Percentiles rank a stretch among this genome's conserved stretches.
phyloP scores from a whole-genome alignment of 2,113 vertebrate genomes.

The Tyrannus savana region DNA sequence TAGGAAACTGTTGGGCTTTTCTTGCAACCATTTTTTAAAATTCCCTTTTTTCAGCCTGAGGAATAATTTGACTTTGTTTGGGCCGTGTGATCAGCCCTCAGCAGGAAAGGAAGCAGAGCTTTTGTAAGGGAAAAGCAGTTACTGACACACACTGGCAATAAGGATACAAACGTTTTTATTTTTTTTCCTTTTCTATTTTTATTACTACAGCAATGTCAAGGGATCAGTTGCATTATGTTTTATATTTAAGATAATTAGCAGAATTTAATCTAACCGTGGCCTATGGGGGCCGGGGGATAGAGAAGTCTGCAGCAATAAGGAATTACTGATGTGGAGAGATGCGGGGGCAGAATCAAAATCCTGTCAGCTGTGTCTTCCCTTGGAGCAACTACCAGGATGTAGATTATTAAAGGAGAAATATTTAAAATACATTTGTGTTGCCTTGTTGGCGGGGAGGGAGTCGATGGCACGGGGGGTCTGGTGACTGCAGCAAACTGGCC shows the following conservation, averaged over 20 bases:
- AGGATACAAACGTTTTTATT: not conserved
- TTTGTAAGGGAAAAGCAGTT: conserved; percentile 3
- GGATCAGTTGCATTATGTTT: conserved; percentile 28
- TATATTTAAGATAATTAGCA: conserved; percentile 53
- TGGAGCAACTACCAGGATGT: not conserved
- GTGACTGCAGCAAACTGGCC: not conserved
- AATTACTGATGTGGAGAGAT: not conserved
- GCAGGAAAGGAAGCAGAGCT: not conserved
- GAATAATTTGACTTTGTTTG: not conserved
- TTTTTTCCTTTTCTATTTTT: conserved; percentile 52
- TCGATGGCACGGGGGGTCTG: no score
- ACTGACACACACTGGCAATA: not conserved
- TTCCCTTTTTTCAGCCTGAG: not conserved
- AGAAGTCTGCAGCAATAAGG: conserved; percentile 29
- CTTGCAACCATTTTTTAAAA: not conserved
- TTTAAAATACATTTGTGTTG: not conserved
- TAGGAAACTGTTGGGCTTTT: not conserved
- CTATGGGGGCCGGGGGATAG: not conserved
- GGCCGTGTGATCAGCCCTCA: not conserved
- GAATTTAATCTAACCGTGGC: conserved; percentile 6
- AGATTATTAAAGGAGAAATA: conserved; percentile 60
- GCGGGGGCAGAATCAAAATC: not conserved
- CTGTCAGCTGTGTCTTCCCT: conserved; percentile 1
- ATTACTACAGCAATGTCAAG: conserved; percentile 17
- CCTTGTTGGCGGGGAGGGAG: not conserved